A percentile compares a stretch with the other conserved stretches of the same genome.
These are phyloP conservation scores for Sebastes paucispinis DNA, from an alignment of 2,797 vertebrate genomes.

Conservation along the genomic window DNA sequence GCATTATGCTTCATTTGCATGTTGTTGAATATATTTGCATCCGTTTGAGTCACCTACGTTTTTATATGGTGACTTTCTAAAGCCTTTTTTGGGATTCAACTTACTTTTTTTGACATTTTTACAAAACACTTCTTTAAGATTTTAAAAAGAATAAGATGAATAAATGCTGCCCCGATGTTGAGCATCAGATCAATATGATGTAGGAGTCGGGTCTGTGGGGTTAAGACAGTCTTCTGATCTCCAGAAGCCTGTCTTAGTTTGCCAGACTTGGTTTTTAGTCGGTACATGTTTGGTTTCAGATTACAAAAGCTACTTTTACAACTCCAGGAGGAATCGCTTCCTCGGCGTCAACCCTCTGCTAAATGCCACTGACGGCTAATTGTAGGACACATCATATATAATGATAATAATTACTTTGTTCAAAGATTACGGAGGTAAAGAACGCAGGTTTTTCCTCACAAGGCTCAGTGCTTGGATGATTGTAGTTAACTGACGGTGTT, in stretches of 20 bases:
- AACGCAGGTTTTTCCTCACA: constrained; percentile 1
- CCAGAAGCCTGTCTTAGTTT: constrained; percentile 8
- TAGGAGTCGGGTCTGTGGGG: constrained; percentile 5
- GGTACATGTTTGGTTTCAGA: constrained; percentile 36
- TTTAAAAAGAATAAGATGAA: constrained; percentile 4
- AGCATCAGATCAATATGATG: constrained; percentile 39
- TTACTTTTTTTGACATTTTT: neutral
- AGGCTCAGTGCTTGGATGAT: constrained; percentile 26
- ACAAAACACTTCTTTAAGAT: neutral
- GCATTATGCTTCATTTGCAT: neutral
- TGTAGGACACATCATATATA: constrained; percentile 16
- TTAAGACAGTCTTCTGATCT: constrained; percentile 29
- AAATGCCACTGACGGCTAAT: constrained; percentile 29
- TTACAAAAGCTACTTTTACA: constrained; percentile 21
- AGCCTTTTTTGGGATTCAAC: neutral
- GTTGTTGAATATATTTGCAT: neutral
- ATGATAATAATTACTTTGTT: constrained; percentile 5
- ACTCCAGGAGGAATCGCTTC: neutral
- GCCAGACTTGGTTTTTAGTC: constrained; percentile 12
- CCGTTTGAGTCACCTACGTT: neutral
- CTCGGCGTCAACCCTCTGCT: neutral
- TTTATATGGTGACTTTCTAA: neutral
- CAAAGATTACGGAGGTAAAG: constrained; percentile 16
- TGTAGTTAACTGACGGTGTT: constrained; percentile 25
- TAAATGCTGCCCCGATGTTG: neutral